A percentile compares a stretch with the other conserved stretches of the same genome.
phyloP scores from a whole-genome alignment of 2,113 vertebrate species.

The Ammodytes dubius region DNA sequence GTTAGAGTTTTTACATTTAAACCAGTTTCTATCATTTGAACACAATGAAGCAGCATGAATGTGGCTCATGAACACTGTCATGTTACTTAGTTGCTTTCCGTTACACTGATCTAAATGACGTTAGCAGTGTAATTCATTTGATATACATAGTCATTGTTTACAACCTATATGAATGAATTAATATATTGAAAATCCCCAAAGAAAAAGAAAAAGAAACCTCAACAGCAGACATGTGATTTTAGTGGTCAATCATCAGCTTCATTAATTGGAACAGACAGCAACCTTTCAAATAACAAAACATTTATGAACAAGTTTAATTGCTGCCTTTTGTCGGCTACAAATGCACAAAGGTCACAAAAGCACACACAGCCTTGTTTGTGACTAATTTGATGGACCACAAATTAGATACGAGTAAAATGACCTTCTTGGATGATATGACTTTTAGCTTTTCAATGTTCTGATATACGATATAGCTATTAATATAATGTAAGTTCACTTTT shows the following conservation, averaged over 20 bases:
- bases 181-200: too few relatives aligned
- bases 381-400: background rate
- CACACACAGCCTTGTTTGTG: background rate
- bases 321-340: background rate
- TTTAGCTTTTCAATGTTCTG: background rate
- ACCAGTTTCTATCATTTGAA: background rate
- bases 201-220: background rate
- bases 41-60: background rate
- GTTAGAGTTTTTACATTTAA: conserved; percentile 22
- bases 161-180: background rate
- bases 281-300: background rate
- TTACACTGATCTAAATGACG: background rate
- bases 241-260: background rate
- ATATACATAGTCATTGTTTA: too few relatives aligned
- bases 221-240: background rate
- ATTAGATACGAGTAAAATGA: too few relatives aligned
- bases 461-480: background rate
- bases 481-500: background rate
- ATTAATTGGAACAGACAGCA: background rate
- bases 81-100: conserved; percentile 9
- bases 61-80: too few relatives aligned
- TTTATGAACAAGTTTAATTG: background rate
- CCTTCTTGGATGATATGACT: background rate
- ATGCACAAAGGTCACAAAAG: background rate
- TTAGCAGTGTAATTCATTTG: background rate